Conservation (phyloP, 2,797 vertebrate species). For the Oryzias sinensis region DNA sequence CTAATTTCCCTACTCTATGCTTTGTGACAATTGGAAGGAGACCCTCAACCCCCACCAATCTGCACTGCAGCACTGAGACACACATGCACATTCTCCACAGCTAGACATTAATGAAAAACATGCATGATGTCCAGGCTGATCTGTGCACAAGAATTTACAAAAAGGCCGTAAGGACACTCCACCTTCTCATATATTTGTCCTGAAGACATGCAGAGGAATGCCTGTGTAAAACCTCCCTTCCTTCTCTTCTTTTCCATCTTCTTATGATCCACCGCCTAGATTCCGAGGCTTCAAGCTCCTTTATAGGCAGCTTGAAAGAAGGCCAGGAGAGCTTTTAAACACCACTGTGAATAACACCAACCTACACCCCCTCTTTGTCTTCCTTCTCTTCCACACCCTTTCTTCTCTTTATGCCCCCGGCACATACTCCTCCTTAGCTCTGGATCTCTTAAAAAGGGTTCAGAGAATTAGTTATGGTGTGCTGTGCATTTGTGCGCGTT, state of each 20-base stretch:
- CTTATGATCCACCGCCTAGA: constrained; percentile 15
- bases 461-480: constrained; percentile 61
- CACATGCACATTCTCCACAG: background rate
- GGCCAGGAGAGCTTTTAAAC: constrained; percentile 41
- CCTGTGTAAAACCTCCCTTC: constrained; percentile 2
- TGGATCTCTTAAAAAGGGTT: constrained; percentile 29
- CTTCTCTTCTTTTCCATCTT: constrained; percentile 4
- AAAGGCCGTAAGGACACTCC: no score
- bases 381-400: constrained; percentile 8
- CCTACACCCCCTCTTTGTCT: constrained; percentile 21
- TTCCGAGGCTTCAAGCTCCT: constrained; percentile 13
- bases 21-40: constrained; percentile 53
- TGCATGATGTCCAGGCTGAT: constrained; percentile 5
- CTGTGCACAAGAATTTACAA: background rate
- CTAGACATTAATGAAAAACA: constrained; percentile 13
- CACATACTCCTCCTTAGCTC: constrained; percentile 28
- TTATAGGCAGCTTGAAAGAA: constrained; percentile 29
- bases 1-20: constrained; percentile 58
- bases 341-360: constrained; percentile 34
- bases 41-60: constrained; percentile 63
- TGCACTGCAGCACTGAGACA: constrained; percentile 25
- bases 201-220: no score
- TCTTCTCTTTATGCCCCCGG: constrained; percentile 30
- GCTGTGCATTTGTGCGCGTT: constrained; percentile 40
- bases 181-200: no score